phyloP scores from a whole-genome alignment of 2,113 vertebrate genomes.

The Ibidorhyncha struthersii region DNA sequence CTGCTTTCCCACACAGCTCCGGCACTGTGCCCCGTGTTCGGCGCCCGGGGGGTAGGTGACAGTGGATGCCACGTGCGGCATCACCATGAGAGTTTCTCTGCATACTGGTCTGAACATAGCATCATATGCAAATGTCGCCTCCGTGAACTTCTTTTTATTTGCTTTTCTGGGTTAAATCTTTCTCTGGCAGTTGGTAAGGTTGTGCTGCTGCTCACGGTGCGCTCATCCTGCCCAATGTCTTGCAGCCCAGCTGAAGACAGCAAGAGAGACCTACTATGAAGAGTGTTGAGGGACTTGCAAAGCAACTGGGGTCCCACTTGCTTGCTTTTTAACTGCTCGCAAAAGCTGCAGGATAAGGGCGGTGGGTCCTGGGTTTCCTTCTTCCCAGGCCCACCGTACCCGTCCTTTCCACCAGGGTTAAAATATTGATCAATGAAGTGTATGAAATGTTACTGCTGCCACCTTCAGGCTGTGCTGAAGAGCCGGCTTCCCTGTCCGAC shows the following conservation, averaged over 20 bases:
- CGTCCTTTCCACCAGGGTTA: neutral
- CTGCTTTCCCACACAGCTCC: neutral
- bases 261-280: neutral
- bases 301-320: neutral
- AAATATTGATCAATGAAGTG: neutral
- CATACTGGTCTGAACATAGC: neutral
- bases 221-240: neutral
- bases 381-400: neutral
- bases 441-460: slow-evolving; percentile 71
- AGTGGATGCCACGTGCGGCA: neutral
- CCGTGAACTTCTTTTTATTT: neutral
- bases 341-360: neutral
- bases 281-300: neutral
- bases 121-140: neutral
- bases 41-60: neutral
- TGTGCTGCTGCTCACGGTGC: neutral
- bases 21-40: accelerated
- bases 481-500: neutral
- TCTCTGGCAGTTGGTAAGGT: neutral
- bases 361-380: neutral
- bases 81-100: neutral
- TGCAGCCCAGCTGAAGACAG: neutral
- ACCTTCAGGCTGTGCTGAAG: slow-evolving; percentile 61
- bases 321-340: neutral
- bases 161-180: neutral